phyloP scores from a whole-genome alignment of 1,140 invertebrate genomes.

The Brachionus rotundiformis region DNA sequence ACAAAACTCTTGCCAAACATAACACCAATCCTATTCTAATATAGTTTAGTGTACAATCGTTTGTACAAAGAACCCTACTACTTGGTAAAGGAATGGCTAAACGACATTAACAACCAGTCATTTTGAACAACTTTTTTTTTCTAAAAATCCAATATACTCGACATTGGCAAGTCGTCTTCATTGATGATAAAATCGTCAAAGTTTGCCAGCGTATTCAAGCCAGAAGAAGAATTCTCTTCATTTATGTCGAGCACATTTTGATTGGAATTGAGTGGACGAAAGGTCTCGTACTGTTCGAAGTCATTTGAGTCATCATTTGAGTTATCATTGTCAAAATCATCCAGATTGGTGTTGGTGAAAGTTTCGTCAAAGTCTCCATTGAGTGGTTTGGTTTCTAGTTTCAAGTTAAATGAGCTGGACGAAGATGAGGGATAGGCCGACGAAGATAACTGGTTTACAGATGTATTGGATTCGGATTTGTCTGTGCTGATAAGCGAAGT shows the following conservation, averaged over 20 bases:
- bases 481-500: not conserved
- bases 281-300: not conserved
- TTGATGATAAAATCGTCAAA: constrained; percentile 34
- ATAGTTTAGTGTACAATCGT: constrained; percentile 8
- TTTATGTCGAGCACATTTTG: not conserved
- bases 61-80: constrained; percentile 13
- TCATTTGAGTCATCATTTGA: not conserved
- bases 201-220: not conserved
- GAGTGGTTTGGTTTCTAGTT: not conserved
- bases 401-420: not conserved
- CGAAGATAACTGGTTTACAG: not conserved
- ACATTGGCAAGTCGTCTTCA: constrained; percentile 14
- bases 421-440: constrained; percentile 28
- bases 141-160: constrained; percentile 24
- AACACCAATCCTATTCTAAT: constrained; percentile 1
- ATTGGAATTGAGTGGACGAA: not conserved
- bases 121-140: not conserved
- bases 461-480: constrained; percentile 35
- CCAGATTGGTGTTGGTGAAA: not conserved
- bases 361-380: not conserved
- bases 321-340: not conserved
- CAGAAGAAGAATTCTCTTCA: constrained; percentile 17
- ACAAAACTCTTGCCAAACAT: not conserved
- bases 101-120: not conserved
- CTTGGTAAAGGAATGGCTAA: not conserved